Conservation (phyloP, 2,113 vertebrate genomes). For the Aphyosemion australe region DNA sequence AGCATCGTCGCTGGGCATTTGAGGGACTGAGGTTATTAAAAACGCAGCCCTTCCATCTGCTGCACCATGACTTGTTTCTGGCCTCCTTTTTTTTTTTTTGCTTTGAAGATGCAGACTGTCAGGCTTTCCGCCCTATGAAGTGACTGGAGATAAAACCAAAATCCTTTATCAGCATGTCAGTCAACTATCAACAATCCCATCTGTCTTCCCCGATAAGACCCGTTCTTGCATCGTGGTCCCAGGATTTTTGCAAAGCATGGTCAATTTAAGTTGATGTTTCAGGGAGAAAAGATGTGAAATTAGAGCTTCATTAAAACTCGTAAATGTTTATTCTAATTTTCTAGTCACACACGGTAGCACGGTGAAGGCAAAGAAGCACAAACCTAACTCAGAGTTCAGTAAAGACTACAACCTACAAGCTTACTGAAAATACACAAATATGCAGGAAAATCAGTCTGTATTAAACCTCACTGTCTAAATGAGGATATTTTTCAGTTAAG, state of each 20-base stretch:
- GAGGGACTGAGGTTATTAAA: slow-evolving; percentile 71
- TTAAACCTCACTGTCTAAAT: neutral
- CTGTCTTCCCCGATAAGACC: slow-evolving; percentile 78
- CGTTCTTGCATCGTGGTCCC: slow-evolving; percentile 49
- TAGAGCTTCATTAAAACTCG: slow-evolving; percentile 66
- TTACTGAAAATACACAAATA: neutral
- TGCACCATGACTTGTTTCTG: slow-evolving; percentile 61
- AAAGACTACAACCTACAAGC: slow-evolving; percentile 6
- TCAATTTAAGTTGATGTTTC: slow-evolving; percentile 54
- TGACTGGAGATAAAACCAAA: slow-evolving; percentile 77
- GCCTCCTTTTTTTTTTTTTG: slow-evolving; percentile 62
- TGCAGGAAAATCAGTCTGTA: neutral
- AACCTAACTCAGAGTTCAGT: neutral
- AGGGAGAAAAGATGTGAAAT: slow-evolving; percentile 62
- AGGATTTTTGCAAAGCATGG: slow-evolving; percentile 57
- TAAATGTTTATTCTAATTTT: slow-evolving; percentile 66
- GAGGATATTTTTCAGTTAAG: slow-evolving; percentile 1
- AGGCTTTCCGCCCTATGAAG: slow-evolving; percentile 71
- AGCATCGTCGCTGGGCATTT: slow-evolving; percentile 40
- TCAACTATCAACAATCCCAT: slow-evolving; percentile 82
- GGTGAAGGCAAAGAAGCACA: slow-evolving; percentile 25
- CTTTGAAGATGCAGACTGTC: slow-evolving; percentile 76
- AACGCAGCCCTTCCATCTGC: slow-evolving; percentile 63
- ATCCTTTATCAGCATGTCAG: slow-evolving; percentile 80
- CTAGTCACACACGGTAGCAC: slow-evolving; percentile 26